These are phyloP conservation scores for Vesta saturnalis DNA, from an alignment of 2,888 invertebrate species.

Conservation along the genomic window DNA sequence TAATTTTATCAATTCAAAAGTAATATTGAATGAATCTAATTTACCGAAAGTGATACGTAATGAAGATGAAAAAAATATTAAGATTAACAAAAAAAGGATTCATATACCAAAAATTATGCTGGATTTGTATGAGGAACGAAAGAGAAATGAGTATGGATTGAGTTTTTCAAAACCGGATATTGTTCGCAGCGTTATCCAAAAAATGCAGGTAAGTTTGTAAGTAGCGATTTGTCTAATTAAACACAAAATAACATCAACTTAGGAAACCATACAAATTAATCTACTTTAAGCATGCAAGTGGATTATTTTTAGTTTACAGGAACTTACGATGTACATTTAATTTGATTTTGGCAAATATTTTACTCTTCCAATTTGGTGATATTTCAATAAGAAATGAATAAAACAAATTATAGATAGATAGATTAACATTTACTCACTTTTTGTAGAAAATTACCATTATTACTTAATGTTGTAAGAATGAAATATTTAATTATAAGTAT, in stretches of 20 bases:
- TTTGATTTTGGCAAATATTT: too few species aligned
- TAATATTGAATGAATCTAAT: conserved; percentile 14
- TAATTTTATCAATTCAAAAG: conserved; percentile 29
- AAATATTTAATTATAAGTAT: conserved; percentile 44
- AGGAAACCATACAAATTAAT: too few species aligned
- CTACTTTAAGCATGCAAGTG: too few species aligned
- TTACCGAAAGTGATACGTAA: background rate
- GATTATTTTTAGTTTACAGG: too few species aligned
- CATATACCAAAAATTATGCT: conserved; percentile 61
- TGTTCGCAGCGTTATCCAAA: conserved; percentile 59
- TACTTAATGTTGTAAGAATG: conserved; percentile 62
- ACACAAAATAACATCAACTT: too few species aligned
- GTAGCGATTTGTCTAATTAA: background rate
- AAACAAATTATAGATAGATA: too few species aligned
- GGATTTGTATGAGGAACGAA: conserved; percentile 58
- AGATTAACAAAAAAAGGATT: conserved; percentile 41
- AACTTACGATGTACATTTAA: too few species aligned
- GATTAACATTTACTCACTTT: too few species aligned
- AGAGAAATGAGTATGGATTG: conserved; percentile 44
- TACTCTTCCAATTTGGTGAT: too few species aligned
- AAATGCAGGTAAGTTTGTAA: conserved; percentile 52
- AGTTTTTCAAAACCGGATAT: conserved; percentile 53
- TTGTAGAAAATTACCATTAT: too few species aligned
- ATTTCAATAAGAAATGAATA: too few species aligned
- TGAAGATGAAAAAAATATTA: conserved; percentile 16